These are phyloP conservation scores for Aplysina aerophoba DNA, from an alignment of 37 sponge, comb jelly and placozoan genomes.

Conservation along the genomic window DNA sequence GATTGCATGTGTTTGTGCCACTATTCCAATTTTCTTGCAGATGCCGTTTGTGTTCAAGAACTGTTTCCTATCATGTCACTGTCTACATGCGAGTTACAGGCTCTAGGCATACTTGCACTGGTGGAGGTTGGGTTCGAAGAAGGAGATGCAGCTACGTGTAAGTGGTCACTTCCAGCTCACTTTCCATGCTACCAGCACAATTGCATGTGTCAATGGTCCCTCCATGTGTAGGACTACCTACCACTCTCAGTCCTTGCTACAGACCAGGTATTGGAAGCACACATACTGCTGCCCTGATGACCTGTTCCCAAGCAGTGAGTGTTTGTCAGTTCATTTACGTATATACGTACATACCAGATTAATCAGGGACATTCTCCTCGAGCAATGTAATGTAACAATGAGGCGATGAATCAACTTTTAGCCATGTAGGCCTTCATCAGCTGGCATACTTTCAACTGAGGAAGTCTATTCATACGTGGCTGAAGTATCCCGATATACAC, in stretches of 20 bases:
- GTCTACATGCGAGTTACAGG: neutral
- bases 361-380: too few species aligned
- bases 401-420: too few species aligned
- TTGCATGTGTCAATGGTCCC: neutral
- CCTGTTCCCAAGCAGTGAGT: neutral
- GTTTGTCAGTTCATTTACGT: neutral
- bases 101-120: neutral
- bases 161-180: neutral
- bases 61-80: too few species aligned
- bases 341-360: neutral
- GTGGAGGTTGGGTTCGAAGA: neutral
- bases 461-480: too few species aligned
- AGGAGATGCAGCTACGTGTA: neutral
- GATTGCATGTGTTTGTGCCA: too few species aligned
- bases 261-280: slow-evolving; percentile 7
- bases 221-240: neutral
- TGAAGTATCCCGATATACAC: too few species aligned
- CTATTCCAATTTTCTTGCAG: too few species aligned
- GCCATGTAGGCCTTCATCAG: too few species aligned
- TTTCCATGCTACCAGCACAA: too few species aligned
- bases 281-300: neutral
- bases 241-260: neutral
- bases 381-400: too few species aligned
- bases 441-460: too few species aligned
- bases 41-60: too few species aligned